These are phyloP conservation scores for Ichneumoninae sp. DNA, from an alignment of 2,888 invertebrate genomes.

Conservation along the genomic window DNA sequence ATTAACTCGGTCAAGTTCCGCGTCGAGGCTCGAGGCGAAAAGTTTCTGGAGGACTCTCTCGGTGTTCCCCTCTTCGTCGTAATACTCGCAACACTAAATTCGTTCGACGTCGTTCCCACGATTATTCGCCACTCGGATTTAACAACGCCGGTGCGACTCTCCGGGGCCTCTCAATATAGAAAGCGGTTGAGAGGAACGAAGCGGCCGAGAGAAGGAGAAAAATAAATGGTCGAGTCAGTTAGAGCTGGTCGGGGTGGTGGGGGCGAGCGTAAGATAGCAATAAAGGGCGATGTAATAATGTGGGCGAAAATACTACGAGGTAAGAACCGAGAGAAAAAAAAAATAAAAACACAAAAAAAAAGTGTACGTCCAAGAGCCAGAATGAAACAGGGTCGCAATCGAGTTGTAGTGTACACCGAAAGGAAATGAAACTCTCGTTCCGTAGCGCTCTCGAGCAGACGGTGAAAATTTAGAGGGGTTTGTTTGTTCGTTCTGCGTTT, in stretches of 20 bases:
- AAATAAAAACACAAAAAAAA: slow-evolving; percentile 22
- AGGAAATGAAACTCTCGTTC: slow-evolving; percentile 32
- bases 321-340: slow-evolving; percentile 26
- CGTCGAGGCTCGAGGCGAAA: slow-evolving; percentile 57
- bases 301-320: slow-evolving; percentile 37
- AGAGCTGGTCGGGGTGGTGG: neutral
- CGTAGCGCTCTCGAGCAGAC: slow-evolving; percentile 16
- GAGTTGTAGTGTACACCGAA: slow-evolving; percentile 1
- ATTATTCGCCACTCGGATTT: slow-evolving; percentile 63
- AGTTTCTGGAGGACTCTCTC: slow-evolving; percentile 54
- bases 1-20: slow-evolving; percentile 64
- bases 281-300: slow-evolving; percentile 29
- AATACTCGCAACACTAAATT: slow-evolving; percentile 61
- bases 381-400: slow-evolving; percentile 26
- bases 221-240: slow-evolving; percentile 22
- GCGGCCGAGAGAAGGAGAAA: neutral
- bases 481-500: slow-evolving; percentile 17
- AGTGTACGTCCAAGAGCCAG: slow-evolving; percentile 11
- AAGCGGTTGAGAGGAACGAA: slow-evolving; percentile 1
- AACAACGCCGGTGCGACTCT: slow-evolving; percentile 48
- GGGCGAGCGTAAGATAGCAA: slow-evolving; percentile 5
- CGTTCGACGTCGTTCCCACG: slow-evolving; percentile 63
- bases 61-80: slow-evolving; percentile 6
- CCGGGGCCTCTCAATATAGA: slow-evolving; percentile 1
- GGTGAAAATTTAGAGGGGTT: slow-evolving; percentile 37